These are phyloP conservation scores for Carapus acus DNA, from an alignment of 2,797 vertebrate genomes.

Conservation along the genomic window DNA sequence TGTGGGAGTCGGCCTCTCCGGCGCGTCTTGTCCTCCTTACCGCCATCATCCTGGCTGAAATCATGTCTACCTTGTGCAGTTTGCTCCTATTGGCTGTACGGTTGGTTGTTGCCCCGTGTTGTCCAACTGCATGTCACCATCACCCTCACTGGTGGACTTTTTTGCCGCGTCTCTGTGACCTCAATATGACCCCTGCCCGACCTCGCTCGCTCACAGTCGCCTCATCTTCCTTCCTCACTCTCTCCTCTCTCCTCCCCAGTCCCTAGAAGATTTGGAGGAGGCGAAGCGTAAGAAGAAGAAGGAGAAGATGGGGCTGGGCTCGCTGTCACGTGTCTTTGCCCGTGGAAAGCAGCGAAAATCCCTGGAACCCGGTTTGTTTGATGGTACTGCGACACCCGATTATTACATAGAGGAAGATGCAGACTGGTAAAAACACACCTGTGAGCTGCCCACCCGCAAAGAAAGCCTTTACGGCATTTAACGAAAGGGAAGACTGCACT, in stretches of 20 bases:
- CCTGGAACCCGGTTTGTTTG: conserved; percentile 94
- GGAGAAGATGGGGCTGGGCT: conserved; percentile 96
- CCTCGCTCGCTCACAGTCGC: conserved; percentile 26
- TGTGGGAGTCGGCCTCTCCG: conserved; percentile 21
- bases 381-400: conserved; percentile 93
- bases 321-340: conserved; percentile 95
- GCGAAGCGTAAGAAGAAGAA: conserved; percentile 99
- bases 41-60: conserved; percentile 49
- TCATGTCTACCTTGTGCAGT: no score
- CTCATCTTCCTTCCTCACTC: conserved; percentile 15
- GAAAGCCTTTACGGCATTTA: conserved; percentile 43
- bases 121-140: conserved; percentile 48
- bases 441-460: conserved; percentile 40
- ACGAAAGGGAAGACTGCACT: conserved; percentile 43
- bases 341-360: conserved; percentile 97
- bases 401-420: conserved; percentile 99
- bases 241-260: conserved; percentile 67
- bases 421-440: conserved; percentile 88
- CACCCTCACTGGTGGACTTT: conserved; percentile 38
- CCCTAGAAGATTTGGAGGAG: conserved; percentile 99
- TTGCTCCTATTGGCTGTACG: conserved; percentile 7
- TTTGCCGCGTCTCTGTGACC: conserved; percentile 24
- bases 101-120: conserved; percentile 23
- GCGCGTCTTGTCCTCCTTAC: conserved; percentile 17
- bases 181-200: conserved; percentile 26